Percentiles rank a stretch among this genome's conserved stretches.
These are phyloP conservation scores for Drosophila stalkeri DNA, from an alignment of 2,888 invertebrate genomes.

Conservation along the genomic window DNA sequence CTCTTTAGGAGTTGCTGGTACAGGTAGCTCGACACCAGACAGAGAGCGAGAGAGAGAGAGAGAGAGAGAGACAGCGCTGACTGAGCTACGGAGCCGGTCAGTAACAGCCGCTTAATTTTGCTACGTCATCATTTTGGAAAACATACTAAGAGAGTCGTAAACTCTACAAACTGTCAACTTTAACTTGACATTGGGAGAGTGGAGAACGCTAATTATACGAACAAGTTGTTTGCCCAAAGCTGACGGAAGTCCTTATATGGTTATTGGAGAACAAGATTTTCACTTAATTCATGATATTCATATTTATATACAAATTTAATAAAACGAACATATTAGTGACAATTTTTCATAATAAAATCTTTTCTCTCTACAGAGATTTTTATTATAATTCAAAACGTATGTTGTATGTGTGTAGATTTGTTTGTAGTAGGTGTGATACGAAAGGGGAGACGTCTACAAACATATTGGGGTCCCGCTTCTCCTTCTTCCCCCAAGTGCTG, in stretches of 20 bases:
- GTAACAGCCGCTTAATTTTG: slow-evolving; percentile 35
- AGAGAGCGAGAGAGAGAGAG: background rate
- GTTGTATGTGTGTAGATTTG: background rate
- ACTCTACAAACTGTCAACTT: slow-evolving; percentile 37
- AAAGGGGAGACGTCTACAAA: slow-evolving; percentile 25
- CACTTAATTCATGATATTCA: background rate
- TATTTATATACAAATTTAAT: background rate
- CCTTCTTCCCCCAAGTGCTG: slow-evolving; percentile 25
- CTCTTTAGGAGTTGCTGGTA: slow-evolving; percentile 36
- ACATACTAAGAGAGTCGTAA: slow-evolving; percentile 14
- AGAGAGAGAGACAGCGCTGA: background rate
- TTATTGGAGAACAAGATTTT: slow-evolving; percentile 9
- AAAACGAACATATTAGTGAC: background rate
- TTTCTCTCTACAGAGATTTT: background rate
- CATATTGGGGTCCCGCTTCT: slow-evolving; percentile 2
- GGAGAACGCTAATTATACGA: slow-evolving; percentile 47
- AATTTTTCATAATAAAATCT: background rate
- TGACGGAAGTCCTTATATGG: slow-evolving; percentile 52
- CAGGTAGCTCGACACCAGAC: slow-evolving; percentile 35
- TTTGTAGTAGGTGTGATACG: slow-evolving; percentile 49
- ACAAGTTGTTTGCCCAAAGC: slow-evolving; percentile 25
- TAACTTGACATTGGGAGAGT: slow-evolving; percentile 37
- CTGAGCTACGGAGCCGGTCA: slow-evolving; percentile 41
- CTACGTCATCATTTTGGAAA: slow-evolving; percentile 67
- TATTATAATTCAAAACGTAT: background rate